phyloP scores from a whole-genome alignment of 2,888 invertebrate species.

The Aleiodes leptofemur region DNA sequence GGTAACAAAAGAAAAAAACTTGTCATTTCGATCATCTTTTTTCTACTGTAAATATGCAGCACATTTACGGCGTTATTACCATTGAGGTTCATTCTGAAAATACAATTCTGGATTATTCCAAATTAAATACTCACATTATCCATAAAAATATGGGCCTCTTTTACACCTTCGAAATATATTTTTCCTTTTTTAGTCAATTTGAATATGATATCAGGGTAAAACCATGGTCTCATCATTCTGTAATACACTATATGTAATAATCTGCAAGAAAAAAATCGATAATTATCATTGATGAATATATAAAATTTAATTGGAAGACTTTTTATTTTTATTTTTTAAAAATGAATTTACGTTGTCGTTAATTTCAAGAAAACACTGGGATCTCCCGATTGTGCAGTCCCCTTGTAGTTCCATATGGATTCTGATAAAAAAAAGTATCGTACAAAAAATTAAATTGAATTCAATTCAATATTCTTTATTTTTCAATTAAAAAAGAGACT shows the following conservation, averaged over 20 bases:
- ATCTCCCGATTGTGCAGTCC: constrained; percentile 2
- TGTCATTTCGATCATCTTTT: no score
- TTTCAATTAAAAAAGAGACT: neutral
- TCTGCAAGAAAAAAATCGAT: neutral
- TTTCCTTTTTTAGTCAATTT: neutral
- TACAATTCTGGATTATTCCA: no score
- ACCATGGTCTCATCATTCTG: constrained; percentile 13
- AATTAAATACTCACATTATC: neutral
- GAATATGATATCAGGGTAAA: neutral
- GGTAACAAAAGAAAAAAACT: no score
- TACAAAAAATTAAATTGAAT: neutral
- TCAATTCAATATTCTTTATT: neutral
- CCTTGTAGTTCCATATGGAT: neutral
- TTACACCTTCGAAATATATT: neutral
- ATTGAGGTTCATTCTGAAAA: no score
- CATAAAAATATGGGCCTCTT: neutral
- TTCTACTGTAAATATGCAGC: no score
- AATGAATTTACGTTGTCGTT: neutral
- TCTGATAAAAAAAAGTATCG: neutral
- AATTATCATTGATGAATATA: neutral
- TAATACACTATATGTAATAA: neutral
- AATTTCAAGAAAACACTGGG: neutral
- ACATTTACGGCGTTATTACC: no score
- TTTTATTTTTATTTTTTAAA: no score
- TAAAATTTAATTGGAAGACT: no score